Evolutionary conservation across 2,888 invertebrate genomes (phyloP).

Genomic region (Hirudinaria manillensis): DNA sequence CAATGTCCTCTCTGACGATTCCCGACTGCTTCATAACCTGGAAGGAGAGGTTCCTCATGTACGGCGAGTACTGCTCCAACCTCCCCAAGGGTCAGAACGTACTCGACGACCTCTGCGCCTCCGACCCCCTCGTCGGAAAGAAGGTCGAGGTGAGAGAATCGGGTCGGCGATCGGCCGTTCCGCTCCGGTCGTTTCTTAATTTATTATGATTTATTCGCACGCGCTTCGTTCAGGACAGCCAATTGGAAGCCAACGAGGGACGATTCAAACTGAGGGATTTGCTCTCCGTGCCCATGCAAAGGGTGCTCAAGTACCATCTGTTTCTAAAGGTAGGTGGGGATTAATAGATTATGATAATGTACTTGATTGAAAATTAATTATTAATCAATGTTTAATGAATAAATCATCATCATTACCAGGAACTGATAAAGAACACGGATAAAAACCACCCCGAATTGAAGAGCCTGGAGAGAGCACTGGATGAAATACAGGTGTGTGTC

Average conservation of each 20-base stretch:
- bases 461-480: constrained; percentile 78
- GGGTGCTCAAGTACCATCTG: constrained; percentile 93
- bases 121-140: constrained; percentile 27
- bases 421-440: constrained; percentile 56
- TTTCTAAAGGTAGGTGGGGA: constrained; percentile 66
- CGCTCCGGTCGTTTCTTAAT: background rate
- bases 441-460: constrained; percentile 73
- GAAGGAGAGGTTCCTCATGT: constrained; percentile 82
- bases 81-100: constrained; percentile 79
- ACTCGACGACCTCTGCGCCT: constrained; percentile 60
- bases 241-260: constrained; percentile 86
- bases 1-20: constrained; percentile 25
- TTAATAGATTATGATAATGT: background rate
- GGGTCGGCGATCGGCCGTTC: background rate
- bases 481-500: constrained; percentile 66
- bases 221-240: constrained; percentile 71
- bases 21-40: constrained; percentile 62
- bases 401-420: too few species aligned
- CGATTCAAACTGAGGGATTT: constrained; percentile 90
- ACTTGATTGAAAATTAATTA: background rate
- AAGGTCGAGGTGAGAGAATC: constrained; percentile 45
- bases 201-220: background rate
- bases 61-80: constrained; percentile 92
- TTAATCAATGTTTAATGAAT: background rate
- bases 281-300: constrained; percentile 93